Base-by-base conservation (phyloP, 2,888 invertebrate genomes). In the Agonopterix alstromeriana region DNA sequence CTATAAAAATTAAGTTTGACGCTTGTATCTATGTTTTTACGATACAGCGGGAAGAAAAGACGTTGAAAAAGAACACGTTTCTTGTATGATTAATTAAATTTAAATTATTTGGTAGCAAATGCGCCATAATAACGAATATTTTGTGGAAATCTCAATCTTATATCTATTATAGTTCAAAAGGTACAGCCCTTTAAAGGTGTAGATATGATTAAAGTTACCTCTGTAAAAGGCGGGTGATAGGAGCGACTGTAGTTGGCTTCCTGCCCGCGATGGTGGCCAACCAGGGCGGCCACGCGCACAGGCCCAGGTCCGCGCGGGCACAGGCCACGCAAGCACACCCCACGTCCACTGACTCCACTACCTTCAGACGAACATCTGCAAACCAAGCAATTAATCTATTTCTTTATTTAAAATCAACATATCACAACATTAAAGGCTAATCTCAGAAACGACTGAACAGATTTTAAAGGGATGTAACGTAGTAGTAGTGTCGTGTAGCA, bases 301-400 rank as follows among this genome's bases (percentile, higher is more conserved):
- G 75, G 9, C 86, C 85, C 4, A 87, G 71, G 50, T 67, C 82
- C 0, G 82, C 82, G 56, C 87, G 80, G 1, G 85, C 85, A 66
- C 84, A 84, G 53, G 83, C 82, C 56, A 87, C 80, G 61, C 86
- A 85, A 42, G 87, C 87, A 51, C 85, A 80, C 0, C 85, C 87
- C 56, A 86, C 83, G 49, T 78, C 80, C 54, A 73, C 83, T 10
- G 75, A 67, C 53, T 78, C 81, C 55, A 84, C 73, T 44, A 78
- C 77, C 47, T 82, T 85, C 9, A 87, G 74, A 0, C 86, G 84
- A 1, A 84, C 85, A 36, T 87, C 87, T 87, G 73, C 0, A 11
- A 48, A 42, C 11, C 10, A 11, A 42, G 1, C 8, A 42, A 4
- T 2, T 17, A 3, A 42, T 3, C 8, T 12, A 27, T 27, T 27